Base-by-base conservation (phyloP, 2,888 invertebrate species). In the Sericinus montela region DNA sequence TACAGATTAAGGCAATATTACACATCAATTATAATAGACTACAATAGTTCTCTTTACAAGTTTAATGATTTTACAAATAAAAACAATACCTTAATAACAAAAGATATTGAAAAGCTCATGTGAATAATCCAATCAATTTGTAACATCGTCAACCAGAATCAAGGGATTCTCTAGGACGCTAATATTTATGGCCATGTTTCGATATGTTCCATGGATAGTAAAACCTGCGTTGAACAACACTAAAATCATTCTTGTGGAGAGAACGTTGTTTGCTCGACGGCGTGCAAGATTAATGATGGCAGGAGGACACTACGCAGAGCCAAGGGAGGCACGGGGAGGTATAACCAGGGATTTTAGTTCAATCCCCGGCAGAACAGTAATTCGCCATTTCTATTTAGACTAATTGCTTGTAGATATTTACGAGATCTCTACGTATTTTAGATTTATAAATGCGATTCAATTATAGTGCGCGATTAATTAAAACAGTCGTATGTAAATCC, bases 241-340 rank as follows among this genome's bases (percentile, higher is more conserved):
- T 75, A 75, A 75, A 79, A 65, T 75, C 68, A 63, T 64, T 64
- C 64, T 59, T 58, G 57, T 50, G 56, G 63, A 62, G 64, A 66
- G 67, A 65, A 59, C 65, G 69, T 68, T 78, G 83, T 81, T 81
- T 81, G 76, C 75, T 72, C 70, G 63, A 58, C 56, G 58, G 63
- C 73, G 70, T 73, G 69, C 68, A 86, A 87, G 86, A 87, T 87
- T 87, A 87, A 87, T 85, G 82, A 78, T 77, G 65, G 66, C 71
- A 61, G 67, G 71, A 76, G 65, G 76, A 80, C 71, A 75, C 63
- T 65, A 71, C 57, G 67, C 68, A 67, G 66, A 64, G 54, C 45
- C 54, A 49, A 54, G 56, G 58, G 62, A 63, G 63, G 50, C 29
- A 45, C 42, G 55, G 60, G 47, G 59, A 59, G 49, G 28, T 5